Percentiles rank a stretch among this genome's conserved stretches.
Evolutionary conservation across 1,140 invertebrate species (phyloP).

Genomic region (honey bee (Apis mellifera)): Amel_HAv3.1 CM009931.2:15872001-15872500

Average conservation of each 20-base stretch:
- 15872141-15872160: neutral
- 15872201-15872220: neutral
- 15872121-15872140: neutral
- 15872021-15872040: constrained; percentile 84
- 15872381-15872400: neutral
- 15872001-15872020: constrained; percentile 87
- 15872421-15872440: constrained; percentile 7
- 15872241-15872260: neutral
- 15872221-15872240: constrained; percentile 3
- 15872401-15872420: neutral
- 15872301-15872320: neutral
- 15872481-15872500: neutral
- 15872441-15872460: constrained; percentile 1
- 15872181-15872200: neutral
- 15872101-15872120: neutral
- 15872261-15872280: too few species aligned
- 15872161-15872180: neutral
- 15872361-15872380: neutral
- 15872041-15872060: constrained; percentile 47
- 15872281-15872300: neutral
- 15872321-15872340: neutral
- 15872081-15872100: neutral
- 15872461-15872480: neutral
- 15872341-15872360: neutral
- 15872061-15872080: neutral